These are phyloP conservation scores for Coendou prehensilis DNA, from an alignment of 2,797 vertebrate species.

Conservation along the genomic window DNA sequence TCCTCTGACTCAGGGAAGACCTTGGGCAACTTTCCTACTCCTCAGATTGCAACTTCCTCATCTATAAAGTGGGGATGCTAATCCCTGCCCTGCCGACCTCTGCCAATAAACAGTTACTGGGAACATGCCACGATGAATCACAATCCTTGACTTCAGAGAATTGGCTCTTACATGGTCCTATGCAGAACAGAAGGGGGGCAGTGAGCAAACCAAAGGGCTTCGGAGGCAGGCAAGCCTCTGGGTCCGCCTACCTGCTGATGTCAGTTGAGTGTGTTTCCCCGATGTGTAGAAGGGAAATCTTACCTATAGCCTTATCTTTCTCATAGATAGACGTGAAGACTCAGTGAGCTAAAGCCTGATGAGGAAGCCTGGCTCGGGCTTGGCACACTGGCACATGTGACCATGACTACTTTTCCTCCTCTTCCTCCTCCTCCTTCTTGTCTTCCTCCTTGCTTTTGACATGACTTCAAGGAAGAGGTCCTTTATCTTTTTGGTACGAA, in stretches of 20 bases:
- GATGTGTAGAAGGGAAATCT: neutral
- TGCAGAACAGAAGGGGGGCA: neutral
- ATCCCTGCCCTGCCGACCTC: slow-evolving; percentile 24
- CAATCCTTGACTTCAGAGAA: neutral
- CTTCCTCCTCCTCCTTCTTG: neutral
- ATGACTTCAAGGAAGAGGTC: neutral
- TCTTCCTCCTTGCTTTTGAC: neutral
- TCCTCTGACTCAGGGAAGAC: slow-evolving; percentile 66
- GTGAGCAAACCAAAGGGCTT: neutral
- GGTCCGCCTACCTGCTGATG: neutral
- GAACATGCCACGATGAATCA: slow-evolving; percentile 59
- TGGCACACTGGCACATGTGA: neutral
- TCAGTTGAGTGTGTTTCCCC: neutral
- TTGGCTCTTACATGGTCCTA: neutral
- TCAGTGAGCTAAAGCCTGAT: neutral
- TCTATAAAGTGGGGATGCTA: slow-evolving; percentile 40
- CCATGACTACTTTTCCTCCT: neutral
- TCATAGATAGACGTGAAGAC: neutral
- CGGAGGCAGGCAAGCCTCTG: neutral
- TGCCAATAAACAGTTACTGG: slow-evolving; percentile 57
- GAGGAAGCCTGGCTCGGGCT: neutral
- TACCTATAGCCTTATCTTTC: neutral
- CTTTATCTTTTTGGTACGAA: neutral
- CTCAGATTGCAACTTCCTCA: slow-evolving; percentile 69
- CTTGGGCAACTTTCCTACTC: slow-evolving; percentile 63